phyloP scores from a whole-genome alignment of 2,888 invertebrate genomes.

The Alloscopus bannaensis region DNA sequence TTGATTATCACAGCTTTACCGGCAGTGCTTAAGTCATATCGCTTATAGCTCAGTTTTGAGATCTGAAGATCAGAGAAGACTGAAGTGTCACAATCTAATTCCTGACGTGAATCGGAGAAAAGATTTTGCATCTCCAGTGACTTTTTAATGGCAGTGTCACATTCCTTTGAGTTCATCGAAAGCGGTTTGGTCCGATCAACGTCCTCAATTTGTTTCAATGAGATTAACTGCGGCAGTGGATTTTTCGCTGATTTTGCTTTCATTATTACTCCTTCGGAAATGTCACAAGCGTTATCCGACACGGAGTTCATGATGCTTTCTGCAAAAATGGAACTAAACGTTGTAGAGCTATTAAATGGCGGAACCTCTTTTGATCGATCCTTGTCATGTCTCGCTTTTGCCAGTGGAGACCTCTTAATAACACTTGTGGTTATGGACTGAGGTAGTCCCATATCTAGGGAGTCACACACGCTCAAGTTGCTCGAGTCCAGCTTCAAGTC shows the following conservation, averaged over 20 bases:
- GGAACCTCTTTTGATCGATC: not conserved
- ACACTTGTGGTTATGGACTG: constrained; percentile 29
- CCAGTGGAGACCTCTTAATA: constrained; percentile 11
- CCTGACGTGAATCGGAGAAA: too few species aligned
- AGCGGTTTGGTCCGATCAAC: not conserved
- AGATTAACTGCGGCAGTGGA: not conserved
- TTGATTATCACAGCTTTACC: too few species aligned
- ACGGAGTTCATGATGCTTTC: constrained; percentile 56
- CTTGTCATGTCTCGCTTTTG: not conserved
- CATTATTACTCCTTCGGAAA: constrained; percentile 21
- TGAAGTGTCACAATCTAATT: too few species aligned
- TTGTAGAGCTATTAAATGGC: not conserved
- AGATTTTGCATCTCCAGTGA: too few species aligned
- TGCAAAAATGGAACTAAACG: constrained; percentile 21
- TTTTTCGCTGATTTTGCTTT: not conserved
- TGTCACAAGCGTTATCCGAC: constrained; percentile 52
- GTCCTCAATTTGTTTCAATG: not conserved
- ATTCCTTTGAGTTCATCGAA: not conserved
- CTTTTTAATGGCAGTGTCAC: too few species aligned
- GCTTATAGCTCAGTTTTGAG: too few species aligned
- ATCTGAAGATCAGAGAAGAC: too few species aligned
- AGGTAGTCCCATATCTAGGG: constrained; percentile 30
- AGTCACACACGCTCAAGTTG: constrained; percentile 34
- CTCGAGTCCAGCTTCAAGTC: constrained; percentile 41
- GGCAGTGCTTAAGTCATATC: too few species aligned